Evolutionary conservation across 2,113 vertebrate species (phyloP), one percentile per base, ranked within the genome.

Genomic region (Pelecanus crispus): DNA sequence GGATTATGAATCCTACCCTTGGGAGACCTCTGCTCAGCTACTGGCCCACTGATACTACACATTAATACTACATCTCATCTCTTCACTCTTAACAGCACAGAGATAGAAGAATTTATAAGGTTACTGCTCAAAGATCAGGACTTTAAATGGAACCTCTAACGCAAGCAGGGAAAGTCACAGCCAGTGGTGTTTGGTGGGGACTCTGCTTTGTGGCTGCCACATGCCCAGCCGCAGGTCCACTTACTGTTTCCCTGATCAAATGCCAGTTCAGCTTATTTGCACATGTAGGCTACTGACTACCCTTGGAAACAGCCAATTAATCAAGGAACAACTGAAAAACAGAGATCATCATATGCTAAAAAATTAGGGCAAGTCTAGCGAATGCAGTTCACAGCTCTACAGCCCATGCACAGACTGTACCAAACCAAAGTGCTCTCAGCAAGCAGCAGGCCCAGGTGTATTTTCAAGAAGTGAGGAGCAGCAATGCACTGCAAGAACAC

Each of bases 21-120:
- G 90, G 92, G 67, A 94, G 50, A 79, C 65, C 79, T 91, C 79
- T 86, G 79, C 82, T 88, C 90, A 85, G 74, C 85, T 66, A 73
- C 81, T 34, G 34, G 61, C 52, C 38, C 44, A 34, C 34, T 65
- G 84, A 66, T 86, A 89, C 8, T 58, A 44, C 56, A 67, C 80
- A 59, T 81, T 86, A 94, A 81, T 45, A 56, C 17, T 34, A 8
- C 1, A 20, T 53, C 92, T 80, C 55, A 58, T 61, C 74, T 79
- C 50, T 36, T 83, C 34, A 0, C 42, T 83, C 52, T 50, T 58
- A 91, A 24, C 88, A 86, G 65, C 59, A 92, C 38, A 79, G 50
- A 88, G 36, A 67, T 55, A 89, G 17, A 90, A 77, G 59, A 92
- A 94, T 90, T 71, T 58, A 28, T 85, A 74, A 91, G 56, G 81